Base-by-base conservation (phyloP, 2,888 invertebrate species). In the Ariolimax columbianus region DNA sequence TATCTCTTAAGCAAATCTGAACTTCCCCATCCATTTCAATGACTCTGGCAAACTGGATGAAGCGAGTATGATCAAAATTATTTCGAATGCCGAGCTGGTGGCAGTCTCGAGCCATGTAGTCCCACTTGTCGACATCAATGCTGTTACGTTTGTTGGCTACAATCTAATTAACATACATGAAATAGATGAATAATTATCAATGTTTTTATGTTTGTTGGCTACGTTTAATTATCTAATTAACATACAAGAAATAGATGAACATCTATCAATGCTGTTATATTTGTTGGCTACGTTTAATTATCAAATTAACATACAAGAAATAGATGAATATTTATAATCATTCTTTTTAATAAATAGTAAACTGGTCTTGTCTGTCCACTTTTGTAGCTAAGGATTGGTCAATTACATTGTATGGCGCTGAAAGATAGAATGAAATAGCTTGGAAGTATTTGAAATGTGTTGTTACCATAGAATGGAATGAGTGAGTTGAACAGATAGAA, bases 71-170 rank as follows among this genome's bases (percentile, higher is more conserved):
- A 88, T 95, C 95, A 90, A 95, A 95, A 70, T 92, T 92, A 75
- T 93, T 93, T 47, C 91, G 91, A 9, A 95, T 91, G 55, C 95
- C 95, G n/a, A 95, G 90, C 86, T 94, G 93, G 75, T 94, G 93
- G 51, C 94, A 94, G 91, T 96, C 96, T 38, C 96, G 94, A 36
- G 95, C 92, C 59, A 96, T 93, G 91, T 96, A 96, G 90, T 96
- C 96, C 95, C 95, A 96, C 91, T 96, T 96, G 91, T 96, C 96
- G 0, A 96, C 96, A 91, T 96, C 96, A 33, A 96, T 93, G 11
- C 95, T 95, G 86, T 95, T 95, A 40, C 94, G 91, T 86, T 95
- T 94, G 91, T 96, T 96, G 79, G 95, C 94, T 0, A 96, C 95
- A 87, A 96, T 95, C 95, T 87, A 78, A 51, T 1, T 23, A 26